phyloP scores from a whole-genome alignment of 1,140 invertebrate species.

The Brachionus plicatilis region DNA sequence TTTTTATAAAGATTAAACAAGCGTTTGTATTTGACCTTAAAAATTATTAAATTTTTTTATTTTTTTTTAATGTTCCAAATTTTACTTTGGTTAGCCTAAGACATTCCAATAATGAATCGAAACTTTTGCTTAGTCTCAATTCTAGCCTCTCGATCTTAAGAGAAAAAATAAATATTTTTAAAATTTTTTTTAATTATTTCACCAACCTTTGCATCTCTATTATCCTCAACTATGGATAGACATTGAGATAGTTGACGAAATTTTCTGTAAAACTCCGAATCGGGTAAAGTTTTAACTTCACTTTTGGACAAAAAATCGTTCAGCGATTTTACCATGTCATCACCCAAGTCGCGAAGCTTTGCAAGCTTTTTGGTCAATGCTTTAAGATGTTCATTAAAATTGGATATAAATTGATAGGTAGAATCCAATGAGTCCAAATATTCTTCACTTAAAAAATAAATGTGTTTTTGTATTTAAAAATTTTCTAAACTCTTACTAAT shows the following conservation, averaged over 20 bases:
- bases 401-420: not conserved
- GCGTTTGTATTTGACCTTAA: not conserved
- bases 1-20: not conserved
- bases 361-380: not conserved
- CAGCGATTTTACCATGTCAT: conserved; percentile 8
- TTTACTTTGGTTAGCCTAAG: not conserved
- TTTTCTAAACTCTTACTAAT: not conserved
- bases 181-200: not conserved
- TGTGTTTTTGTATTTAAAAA: not conserved
- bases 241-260: not conserved
- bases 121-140: not conserved
- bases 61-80: not conserved
- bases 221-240: conserved; percentile 3
- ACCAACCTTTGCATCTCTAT: not conserved
- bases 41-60: not conserved
- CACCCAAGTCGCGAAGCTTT: not conserved
- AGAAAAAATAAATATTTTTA: not conserved
- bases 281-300: not conserved
- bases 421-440: not conserved
- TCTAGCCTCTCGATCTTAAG: not conserved
- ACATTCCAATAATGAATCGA: not conserved
- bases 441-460: not conserved
- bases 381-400: not conserved
- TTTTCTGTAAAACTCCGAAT: not conserved
- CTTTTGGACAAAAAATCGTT: not conserved